phyloP scores from a whole-genome alignment of 2,888 invertebrate genomes.

The Aplocera efformata region DNA sequence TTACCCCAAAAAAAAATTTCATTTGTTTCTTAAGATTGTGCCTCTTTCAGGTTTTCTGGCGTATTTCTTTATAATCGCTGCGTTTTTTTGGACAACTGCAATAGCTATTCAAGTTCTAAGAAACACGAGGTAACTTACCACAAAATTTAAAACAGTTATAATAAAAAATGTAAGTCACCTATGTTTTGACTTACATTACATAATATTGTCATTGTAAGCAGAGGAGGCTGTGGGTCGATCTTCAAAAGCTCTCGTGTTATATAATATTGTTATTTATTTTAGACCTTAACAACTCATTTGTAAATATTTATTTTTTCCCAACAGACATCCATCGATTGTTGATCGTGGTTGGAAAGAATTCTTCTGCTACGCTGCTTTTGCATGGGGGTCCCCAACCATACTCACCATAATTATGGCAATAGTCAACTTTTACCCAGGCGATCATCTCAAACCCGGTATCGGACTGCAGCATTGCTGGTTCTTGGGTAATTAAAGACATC shows the following conservation, averaged over 20 bases:
- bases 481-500: no score
- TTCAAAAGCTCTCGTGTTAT: no score
- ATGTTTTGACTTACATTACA: no score
- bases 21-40: no score
- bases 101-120: constrained; percentile 84
- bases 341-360: constrained; percentile 81
- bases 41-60: constrained; percentile 71
- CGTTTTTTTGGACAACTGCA: constrained; percentile 86
- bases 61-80: constrained; percentile 80
- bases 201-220: no score
- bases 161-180: no score
- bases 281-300: no score
- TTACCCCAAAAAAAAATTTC: no score
- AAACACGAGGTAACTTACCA: constrained; percentile 75
- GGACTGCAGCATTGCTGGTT: constrained; percentile 84
- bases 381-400: constrained; percentile 78
- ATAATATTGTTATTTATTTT: no score
- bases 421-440: constrained; percentile 75
- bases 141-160: no score
- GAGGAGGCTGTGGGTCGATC: no score
- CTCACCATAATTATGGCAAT: constrained; percentile 74
- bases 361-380: constrained; percentile 76
- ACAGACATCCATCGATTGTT: constrained; percentile 47
- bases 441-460: constrained; percentile 78
- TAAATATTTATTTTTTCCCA: constrained; percentile 16